Evolutionary conservation across 2,113 vertebrate genomes (phyloP).

Genomic region (Protobothrops mucrosquamatus): DNA sequence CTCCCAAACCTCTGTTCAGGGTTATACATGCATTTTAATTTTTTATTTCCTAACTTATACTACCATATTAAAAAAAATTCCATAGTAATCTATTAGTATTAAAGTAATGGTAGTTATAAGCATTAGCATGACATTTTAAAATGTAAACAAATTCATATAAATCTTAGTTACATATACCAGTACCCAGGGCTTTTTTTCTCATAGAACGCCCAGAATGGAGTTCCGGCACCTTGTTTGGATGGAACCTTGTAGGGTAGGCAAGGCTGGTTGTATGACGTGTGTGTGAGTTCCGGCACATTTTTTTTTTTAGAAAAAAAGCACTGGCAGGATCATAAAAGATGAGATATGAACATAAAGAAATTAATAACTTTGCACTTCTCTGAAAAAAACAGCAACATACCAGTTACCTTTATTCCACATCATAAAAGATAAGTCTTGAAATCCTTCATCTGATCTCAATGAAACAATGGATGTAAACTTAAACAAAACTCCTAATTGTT

Average conservation of each 20-base stretch:
- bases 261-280: no score
- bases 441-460: not conserved
- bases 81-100: not conserved
- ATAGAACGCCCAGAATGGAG: no score
- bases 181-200: no score
- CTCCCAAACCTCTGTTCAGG: not conserved
- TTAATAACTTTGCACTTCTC: not conserved
- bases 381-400: not conserved
- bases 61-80: not conserved
- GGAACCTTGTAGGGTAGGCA: no score
- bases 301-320: no score
- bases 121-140: not conserved
- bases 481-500: not conserved
- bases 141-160: not conserved
- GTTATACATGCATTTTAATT: not conserved
- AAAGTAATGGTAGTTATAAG: not conserved
- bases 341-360: not conserved
- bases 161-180: not conserved
- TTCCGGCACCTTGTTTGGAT: no score
- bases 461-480: not conserved
- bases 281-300: no score
- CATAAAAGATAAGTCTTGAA: not conserved
- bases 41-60: not conserved
- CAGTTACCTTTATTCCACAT: not conserved
- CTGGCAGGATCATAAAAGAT: not conserved